These are phyloP conservation scores for Brenthis ino DNA, from an alignment of 2,888 invertebrate species.

Conservation along the genomic window DNA sequence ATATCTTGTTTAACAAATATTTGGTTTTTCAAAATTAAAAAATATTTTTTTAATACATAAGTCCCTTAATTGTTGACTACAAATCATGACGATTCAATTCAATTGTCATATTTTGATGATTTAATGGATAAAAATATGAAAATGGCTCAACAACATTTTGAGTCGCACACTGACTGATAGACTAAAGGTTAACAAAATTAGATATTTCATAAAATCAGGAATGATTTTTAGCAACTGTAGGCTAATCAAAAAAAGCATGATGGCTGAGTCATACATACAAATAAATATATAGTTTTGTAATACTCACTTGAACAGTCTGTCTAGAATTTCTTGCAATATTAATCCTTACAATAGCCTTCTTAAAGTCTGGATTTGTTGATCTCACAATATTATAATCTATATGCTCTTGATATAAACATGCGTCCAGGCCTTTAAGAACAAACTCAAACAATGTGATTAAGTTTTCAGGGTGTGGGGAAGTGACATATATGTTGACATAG, in stretches of 20 bases:
- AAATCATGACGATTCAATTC: no score
- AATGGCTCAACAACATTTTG: no score
- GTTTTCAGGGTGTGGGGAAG: slow-evolving; percentile 99
- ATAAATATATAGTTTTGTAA: background rate
- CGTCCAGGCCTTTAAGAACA: slow-evolving; percentile 96
- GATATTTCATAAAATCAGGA: no score
- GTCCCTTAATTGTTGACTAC: no score
- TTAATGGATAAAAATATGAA: no score
- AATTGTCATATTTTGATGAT: no score
- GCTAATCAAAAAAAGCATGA: background rate
- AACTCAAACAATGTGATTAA: slow-evolving; percentile 98
- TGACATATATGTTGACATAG: slow-evolving; percentile 97
- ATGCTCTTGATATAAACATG: slow-evolving; percentile 96
- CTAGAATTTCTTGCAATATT: slow-evolving; percentile 95
- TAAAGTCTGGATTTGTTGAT: slow-evolving; percentile 97
- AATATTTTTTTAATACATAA: no score
- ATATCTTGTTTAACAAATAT: no score
- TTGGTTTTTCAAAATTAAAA: no score
- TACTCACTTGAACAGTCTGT: slow-evolving; percentile 92
- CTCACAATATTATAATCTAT: slow-evolving; percentile 96
- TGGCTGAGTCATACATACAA: background rate
- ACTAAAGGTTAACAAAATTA: no score
- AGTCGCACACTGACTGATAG: no score
- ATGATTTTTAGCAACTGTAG: no score
- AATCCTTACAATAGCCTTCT: slow-evolving; percentile 96